phyloP scores from a whole-genome alignment of 2,888 invertebrate species.

The Flabesymbios commensalis region DNA sequence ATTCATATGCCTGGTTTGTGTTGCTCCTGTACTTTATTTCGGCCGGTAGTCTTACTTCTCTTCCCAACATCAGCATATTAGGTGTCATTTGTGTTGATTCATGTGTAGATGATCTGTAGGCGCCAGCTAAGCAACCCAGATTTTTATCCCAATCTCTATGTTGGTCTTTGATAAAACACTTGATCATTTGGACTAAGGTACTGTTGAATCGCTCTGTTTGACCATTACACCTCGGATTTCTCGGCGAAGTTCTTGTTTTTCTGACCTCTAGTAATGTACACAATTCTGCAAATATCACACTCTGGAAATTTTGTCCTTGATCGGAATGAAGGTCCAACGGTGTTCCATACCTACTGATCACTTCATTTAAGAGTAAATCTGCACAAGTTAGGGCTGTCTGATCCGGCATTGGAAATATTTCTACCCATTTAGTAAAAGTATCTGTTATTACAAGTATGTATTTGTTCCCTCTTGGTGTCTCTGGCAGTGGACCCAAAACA shows the following conservation, averaged over 20 bases:
- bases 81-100: slow-evolving; percentile 28
- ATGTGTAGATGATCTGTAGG: slow-evolving; percentile 25
- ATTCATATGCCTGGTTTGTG: not conserved
- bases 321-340: slow-evolving; percentile 27
- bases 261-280: slow-evolving; percentile 27
- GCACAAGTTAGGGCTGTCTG: slow-evolving; percentile 28
- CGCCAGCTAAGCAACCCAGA: slow-evolving; percentile 29
- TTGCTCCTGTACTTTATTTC: slow-evolving; percentile 20
- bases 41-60: slow-evolving; percentile 27
- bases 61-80: slow-evolving; percentile 31
- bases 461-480: slow-evolving; percentile 25
- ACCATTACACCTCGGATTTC: slow-evolving; percentile 30
- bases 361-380: slow-evolving; percentile 27
- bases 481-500: slow-evolving; percentile 29
- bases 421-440: slow-evolving; percentile 32
- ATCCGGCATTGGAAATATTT: slow-evolving; percentile 26
- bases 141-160: slow-evolving; percentile 32
- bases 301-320: slow-evolving; percentile 30
- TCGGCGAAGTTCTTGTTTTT: slow-evolving; percentile 26
- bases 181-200: slow-evolving; percentile 24
- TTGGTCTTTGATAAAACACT: slow-evolving; percentile 27
- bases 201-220: slow-evolving; percentile 25
- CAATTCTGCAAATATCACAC: slow-evolving; percentile 32
- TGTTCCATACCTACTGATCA: slow-evolving; percentile 25
- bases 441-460: slow-evolving; percentile 32